Base-by-base conservation (phyloP, 2,888 invertebrate species). In the Drosophila vallismaia region DNA sequence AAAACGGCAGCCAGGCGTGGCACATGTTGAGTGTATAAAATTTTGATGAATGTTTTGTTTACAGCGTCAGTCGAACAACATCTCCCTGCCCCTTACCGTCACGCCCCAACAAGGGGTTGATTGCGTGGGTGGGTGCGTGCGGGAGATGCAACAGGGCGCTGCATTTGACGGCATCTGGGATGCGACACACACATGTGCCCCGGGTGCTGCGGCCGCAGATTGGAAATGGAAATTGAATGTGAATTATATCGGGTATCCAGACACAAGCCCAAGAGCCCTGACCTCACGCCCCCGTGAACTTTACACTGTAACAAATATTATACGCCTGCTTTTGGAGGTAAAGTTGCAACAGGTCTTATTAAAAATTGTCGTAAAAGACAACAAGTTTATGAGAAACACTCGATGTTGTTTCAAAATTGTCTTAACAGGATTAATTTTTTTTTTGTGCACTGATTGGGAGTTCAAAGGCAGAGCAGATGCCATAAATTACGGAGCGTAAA, bases 41-140 rank as follows among this genome's bases (percentile, higher is more conserved):
- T 83, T 71, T 84, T 84, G 84, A 84, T 84, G 84, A 84, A 84
- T 84, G 84, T 83, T 84, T 84, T 84, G 86, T 83, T 84, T 84
- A 79, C 77, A 74, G 69, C 68, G 64, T 69, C 59, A 33, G 29
- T 40, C 29, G 8, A 10, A 12, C 49, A 55, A 40, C 66, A 64
- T 42, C 44, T 26, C 54, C 29, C 45, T 42, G 55, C 40, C 40
- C 19, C 19, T 1, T 19, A 19, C 2, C 19, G 1, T 19, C 1
- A 19, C 19, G 19, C 19, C 40, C 14, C 12, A 56, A 55, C 76
- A 77, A 71, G 79, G 82, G 77, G 74, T 74, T 74, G 70, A 71
- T 51, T 67, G 73, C 71, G 38, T 29, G 48, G 69, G 48, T 48
- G 46, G 38, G 40, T 33, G 26, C 33, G 8, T 6, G n/a, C 40